Base-by-base conservation (phyloP, 2,113 vertebrate species). In the Edolisoma coerulescens region DNA sequence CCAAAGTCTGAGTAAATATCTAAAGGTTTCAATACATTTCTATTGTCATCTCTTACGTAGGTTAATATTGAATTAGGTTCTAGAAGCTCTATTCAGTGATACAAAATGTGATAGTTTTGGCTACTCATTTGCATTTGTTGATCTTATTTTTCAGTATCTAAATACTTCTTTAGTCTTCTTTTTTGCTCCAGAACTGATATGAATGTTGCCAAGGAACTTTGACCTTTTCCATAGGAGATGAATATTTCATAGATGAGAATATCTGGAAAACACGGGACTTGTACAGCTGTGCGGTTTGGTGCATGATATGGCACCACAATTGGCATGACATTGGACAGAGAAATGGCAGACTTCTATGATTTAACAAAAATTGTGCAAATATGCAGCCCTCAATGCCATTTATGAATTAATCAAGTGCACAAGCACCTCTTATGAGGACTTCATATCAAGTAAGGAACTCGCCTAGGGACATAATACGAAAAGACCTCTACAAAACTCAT, bases 381-480 rank as follows among this genome's bases (percentile, higher is more conserved):
- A 94, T 87, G 78, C 88, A 97, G 74, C 78, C 93, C 87, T 97
- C 79, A 80, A 93, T 65, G 89, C 74, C 95, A 92, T 97, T 98
- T 97, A 96, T 97, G 95, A 98, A 98, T 98, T 98, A 98, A 98
- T 97, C 95, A 97, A 97, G 97, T 94, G 93, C 95, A 97, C 97
- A 95, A 97, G 96, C 81, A 97, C 95, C 96, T 97, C 96, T 98
- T 97, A 97, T 87, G 93, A 98, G 94, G 93, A 87, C 97, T 96
- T 97, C 94, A 89, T 86, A 97, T 93, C 33, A 59, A 97, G 93
- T 95, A 93, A 97, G 90, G 80, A 96, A 97, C 92, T 96, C 14
- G 67, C 97, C 97, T 97, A 97, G 97, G 96, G 97, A 98, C 91
- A 96, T 92, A 94, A 96, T 97, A 97, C 92, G 97, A 92, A 97